A percentile compares a stretch with the other conserved stretches of the same genome.
These are phyloP conservation scores for Ammodytes marinus DNA, from an alignment of 2,113 vertebrate species.

Conservation along the genomic window DNA sequence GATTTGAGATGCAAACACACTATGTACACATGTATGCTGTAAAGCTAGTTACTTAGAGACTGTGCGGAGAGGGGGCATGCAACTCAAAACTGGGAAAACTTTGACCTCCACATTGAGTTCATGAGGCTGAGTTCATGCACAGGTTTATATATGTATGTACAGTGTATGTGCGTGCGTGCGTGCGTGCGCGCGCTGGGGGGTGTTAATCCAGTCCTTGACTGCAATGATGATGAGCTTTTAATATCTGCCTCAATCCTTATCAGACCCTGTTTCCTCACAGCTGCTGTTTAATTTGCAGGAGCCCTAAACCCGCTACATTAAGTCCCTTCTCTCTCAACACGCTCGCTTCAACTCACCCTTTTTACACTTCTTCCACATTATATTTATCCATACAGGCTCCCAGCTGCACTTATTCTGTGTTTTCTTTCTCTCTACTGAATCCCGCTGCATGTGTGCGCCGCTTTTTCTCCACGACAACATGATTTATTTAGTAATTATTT, in stretches of 20 bases:
- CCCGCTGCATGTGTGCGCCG: not conserved
- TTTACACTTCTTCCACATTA: not conserved
- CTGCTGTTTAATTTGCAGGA: conserved; percentile 45
- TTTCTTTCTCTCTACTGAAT: not conserved
- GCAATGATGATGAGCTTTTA: conserved; percentile 58
- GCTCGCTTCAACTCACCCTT: conserved; percentile 18
- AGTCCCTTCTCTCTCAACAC: not conserved
- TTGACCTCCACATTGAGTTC: conserved; percentile 10
- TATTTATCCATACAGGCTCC: not conserved
- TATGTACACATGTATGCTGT: conserved; percentile 1
- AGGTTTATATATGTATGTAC: not conserved
- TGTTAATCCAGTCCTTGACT: conserved; percentile 54
- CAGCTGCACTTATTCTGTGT: not conserved
- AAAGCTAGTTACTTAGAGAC: not conserved
- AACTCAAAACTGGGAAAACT: conserved; percentile 69
- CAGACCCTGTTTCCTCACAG: conserved; percentile 28
- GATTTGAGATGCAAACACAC: conserved; percentile 2
- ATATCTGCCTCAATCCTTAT: conserved; percentile 52
- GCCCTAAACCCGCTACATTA: conserved; percentile 48
- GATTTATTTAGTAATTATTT: conserved; percentile 47
- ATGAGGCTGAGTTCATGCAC: conserved; percentile 1
- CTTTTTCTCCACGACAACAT: conserved; percentile 10
- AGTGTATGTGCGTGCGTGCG: not conserved
- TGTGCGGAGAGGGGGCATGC: conserved; percentile 78
- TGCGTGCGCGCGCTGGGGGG: conserved; percentile 32